Evolutionary conservation across 2,797 vertebrate genomes (phyloP).

Genomic region (Chromobotia macracanthus): DNA sequence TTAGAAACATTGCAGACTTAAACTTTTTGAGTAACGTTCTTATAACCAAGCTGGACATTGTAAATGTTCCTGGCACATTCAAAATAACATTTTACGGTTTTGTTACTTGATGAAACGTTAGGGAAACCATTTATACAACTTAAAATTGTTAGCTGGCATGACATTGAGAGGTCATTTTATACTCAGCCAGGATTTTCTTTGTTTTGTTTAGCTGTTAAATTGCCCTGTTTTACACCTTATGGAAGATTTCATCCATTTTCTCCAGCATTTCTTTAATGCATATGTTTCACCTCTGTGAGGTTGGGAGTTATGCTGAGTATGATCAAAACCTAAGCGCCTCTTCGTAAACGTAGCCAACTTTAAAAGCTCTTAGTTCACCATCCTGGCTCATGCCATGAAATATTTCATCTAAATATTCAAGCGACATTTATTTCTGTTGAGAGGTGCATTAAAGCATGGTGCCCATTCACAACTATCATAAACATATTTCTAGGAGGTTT

Average conservation of each 20-base stretch:
- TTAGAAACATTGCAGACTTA: too few species aligned
- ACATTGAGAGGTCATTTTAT: conserved; percentile 3
- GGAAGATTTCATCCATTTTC: not conserved
- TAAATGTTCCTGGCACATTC: too few species aligned
- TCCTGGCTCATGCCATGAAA: not conserved
- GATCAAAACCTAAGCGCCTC: not conserved
- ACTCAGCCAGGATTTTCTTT: not conserved
- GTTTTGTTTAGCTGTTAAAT: conserved; percentile 11
- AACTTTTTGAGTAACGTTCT: too few species aligned
- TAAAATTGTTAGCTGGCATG: conserved; percentile 1
- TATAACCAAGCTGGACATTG: too few species aligned
- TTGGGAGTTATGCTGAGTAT: not conserved
- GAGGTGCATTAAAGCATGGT: not conserved
- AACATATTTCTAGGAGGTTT: conserved; percentile 24
- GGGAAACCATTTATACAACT: too few species aligned
- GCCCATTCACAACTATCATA: conserved; percentile 6
- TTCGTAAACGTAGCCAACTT: not conserved
- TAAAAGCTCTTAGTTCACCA: conserved; percentile 11
- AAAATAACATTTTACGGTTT: too few species aligned
- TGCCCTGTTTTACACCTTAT: conserved; percentile 17
- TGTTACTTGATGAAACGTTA: too few species aligned
- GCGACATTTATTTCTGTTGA: conserved; percentile 10
- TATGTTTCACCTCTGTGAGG: not conserved
- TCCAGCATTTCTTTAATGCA: not conserved
- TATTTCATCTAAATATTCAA: conserved; percentile 5